Percentiles rank a stretch among this genome's conserved stretches.
phyloP scores from a whole-genome alignment of 1,140 invertebrate genomes.

The Cotesia vestalis region DNA sequence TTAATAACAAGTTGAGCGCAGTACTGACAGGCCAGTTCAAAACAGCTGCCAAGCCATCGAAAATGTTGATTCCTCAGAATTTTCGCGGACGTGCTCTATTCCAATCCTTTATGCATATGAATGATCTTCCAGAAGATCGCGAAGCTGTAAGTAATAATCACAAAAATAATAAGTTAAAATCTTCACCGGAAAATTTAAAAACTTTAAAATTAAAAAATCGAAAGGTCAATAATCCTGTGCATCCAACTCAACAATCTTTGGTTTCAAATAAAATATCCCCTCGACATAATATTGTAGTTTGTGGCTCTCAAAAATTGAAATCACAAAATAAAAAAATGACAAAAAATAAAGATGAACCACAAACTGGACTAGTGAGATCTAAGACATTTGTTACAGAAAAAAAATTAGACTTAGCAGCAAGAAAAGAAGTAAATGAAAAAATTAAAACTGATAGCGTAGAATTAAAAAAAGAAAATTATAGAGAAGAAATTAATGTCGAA shows the following conservation, averaged over 20 bases:
- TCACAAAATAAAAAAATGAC: too few relatives aligned
- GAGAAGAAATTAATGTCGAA: neutral
- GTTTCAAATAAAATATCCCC: too few relatives aligned
- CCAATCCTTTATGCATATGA: neutral
- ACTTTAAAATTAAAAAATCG: too few relatives aligned
- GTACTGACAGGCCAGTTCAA: neutral
- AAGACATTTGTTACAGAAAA: neutral
- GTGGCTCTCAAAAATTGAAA: too few relatives aligned
- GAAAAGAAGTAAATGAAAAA: neutral
- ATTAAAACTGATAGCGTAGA: too few relatives aligned
- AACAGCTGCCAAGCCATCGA: constrained; percentile 16
- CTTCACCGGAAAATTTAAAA: too few relatives aligned
- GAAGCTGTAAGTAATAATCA: neutral
- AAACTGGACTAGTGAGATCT: neutral
- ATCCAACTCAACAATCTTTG: too few relatives aligned
- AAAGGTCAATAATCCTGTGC: too few relatives aligned
- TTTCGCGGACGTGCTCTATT: constrained; percentile 3
- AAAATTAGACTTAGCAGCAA: neutral
- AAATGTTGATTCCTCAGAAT: constrained; percentile 18
- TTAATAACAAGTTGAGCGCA: constrained; percentile 3
- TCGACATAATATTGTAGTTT: too few relatives aligned
- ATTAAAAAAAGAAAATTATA: neutral
- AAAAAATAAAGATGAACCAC: too few relatives aligned
- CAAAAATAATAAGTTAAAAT: neutral
- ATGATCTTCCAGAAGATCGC: too few relatives aligned